Evolutionary conservation across 2,113 vertebrate species (phyloP), one percentile per base, ranked within the genome.

Genomic region (Forbesichthys papilliferus): DNA sequence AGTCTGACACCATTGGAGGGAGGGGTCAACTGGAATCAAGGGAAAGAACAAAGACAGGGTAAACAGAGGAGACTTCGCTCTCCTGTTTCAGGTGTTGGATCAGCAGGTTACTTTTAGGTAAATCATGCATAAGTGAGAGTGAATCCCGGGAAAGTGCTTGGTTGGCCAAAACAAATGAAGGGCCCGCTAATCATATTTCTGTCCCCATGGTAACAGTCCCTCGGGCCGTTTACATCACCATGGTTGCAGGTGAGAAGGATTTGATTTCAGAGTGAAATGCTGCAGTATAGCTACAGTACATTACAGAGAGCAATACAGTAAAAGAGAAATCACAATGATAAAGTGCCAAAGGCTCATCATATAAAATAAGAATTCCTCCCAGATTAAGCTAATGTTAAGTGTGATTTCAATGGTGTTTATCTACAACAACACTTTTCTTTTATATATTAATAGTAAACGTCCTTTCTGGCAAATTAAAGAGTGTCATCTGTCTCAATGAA

Each of bases 391-490:
- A 88, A 85, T 48, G 69, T 82, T 68, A 27, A 48, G 47, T 36
- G 53, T 58, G 78, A 85, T 85, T 82, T 67, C 71, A 76, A 69
- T 62, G 61, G 73, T 88, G 83, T 84, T 88, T 87, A 70, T 79
- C 82, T 84, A 77, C 80, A 84, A 69, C 5, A 61, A 82, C 77
- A 73, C 70, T 82, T 87, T 77, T 42, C 57, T 72, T 36, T 7
- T 3, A 16, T 72, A 64, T 84, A 87, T 88, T 83, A 89, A 79
- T 82, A 84, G 83, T 48, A 72, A 83, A 76, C 66, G 68, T 16
- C 75, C 69, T 71, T 88, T 58, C 11, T 57, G 20, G 73, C 20
- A 73, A 84, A 78, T 68, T 63, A 64, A 70, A 76, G 60, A 55
- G 34, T 62, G 18, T 69, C 27, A 66, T 51, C 52, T 74, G 71